Base-by-base conservation (phyloP, 2,797 vertebrate genomes). In the Thripadectes ignobilis region DNA sequence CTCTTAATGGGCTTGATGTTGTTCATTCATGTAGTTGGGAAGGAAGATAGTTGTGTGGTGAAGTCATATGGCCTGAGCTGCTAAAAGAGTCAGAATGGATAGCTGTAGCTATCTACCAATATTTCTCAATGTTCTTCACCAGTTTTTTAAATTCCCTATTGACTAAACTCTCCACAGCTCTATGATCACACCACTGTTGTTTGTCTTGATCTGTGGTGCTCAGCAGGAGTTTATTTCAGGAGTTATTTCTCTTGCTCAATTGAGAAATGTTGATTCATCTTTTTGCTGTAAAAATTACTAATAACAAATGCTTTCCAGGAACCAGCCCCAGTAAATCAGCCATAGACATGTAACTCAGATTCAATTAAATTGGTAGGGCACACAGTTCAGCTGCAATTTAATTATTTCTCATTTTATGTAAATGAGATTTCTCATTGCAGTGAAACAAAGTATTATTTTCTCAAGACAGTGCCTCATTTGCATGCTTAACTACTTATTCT, bases 351-450 rank as follows among this genome's bases (percentile, higher is more conserved):
- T 76, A 92, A 88, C 72, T 78, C 29, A 88, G 92, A 94, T 96
- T 77, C 85, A 96, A 73, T 97, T 97, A 96, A 93, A 89, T 17
- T 78, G 71, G 83, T 82, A 92, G 63, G 68, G 59, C 67, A 89
- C 30, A 65, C 14, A 74, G 93, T 96, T 97, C 90, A 97, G 73
- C 80, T 89, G 54, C 72, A 79, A 73, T 91, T 92, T 85, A 96
- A 96, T 96, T 94, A 85, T 90, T 96, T 85, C 46, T 95, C 38
- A 34, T 95, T 95, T 96, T 92, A 95, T 94, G 84, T 79, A 94
- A 96, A 95, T 95, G 43, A 94, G 41, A 88, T 81, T 93, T 97
- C 76, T 80, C 82, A 69, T 82, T 39, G 20, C 49, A 81, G 41
- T 85, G 58, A 95, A 94, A 95, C 55, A 92, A 92, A 73, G 83